A percentile compares a stretch with the other conserved stretches of the same genome.
phyloP scores from a whole-genome alignment of 2,797 vertebrate species.

The Pyrocephalus nanus region DNA sequence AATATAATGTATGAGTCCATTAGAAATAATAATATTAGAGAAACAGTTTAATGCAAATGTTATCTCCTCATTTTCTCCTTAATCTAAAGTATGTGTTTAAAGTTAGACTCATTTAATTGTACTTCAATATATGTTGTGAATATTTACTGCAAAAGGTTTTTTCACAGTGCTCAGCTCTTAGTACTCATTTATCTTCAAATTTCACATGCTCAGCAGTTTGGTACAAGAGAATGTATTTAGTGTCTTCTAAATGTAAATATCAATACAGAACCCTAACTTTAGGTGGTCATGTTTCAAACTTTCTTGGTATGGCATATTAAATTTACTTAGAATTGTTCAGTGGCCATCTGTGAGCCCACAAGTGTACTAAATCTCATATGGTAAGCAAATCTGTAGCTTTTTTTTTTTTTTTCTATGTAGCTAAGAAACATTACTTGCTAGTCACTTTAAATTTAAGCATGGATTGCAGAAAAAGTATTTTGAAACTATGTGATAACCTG shows the following conservation, averaged over 20 bases:
- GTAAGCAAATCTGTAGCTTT: not conserved
- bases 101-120: slow-evolving; percentile 11
- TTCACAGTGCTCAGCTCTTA: not conserved
- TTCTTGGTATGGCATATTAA: not conserved
- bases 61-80: not conserved
- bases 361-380: not conserved
- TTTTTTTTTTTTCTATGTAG: not conserved
- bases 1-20: not conserved
- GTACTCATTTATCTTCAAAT: not conserved
- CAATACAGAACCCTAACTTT: not conserved
- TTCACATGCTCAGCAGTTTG: not conserved
- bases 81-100: not conserved
- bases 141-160: not conserved
- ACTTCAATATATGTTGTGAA: not conserved
- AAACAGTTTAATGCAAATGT: not conserved
- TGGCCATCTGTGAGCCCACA: not conserved
- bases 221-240: not conserved
- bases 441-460: slow-evolving; percentile 5
- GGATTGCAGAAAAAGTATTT: not conserved
- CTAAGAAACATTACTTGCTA: not conserved
- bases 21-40: not conserved
- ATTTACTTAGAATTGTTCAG: slow-evolving; percentile 5
- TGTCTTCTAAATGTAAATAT: not conserved
- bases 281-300: not conserved
- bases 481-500: not conserved